Percentiles rank a stretch among this genome's conserved stretches.
These are phyloP conservation scores for Linnaemya tessellans DNA, from an alignment of 2,888 invertebrate species.

Conservation along the genomic window DNA sequence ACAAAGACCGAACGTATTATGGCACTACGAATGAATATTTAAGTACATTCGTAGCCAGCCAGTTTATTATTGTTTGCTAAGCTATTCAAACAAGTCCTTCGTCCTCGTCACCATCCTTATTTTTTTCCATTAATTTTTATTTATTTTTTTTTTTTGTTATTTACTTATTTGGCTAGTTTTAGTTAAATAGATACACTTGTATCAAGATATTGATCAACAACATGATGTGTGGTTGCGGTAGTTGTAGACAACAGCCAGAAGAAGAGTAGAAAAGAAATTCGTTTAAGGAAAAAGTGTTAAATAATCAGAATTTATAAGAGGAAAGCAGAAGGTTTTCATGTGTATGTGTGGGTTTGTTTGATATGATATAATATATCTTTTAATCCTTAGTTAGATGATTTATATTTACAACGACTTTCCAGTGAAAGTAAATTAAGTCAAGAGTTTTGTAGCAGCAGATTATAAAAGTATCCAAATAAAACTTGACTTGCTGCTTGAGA, in stretches of 20 bases:
- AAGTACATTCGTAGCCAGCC: conserved; percentile 2
- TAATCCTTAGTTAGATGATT: background rate
- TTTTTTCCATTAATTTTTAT: no score
- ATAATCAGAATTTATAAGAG: conserved; percentile 9
- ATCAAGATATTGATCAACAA: conserved; percentile 50
- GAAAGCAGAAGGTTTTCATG: background rate
- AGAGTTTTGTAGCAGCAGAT: background rate
- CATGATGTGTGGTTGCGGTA: conserved; percentile 30
- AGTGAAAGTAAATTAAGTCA: conserved; percentile 11
- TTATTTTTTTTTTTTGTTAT: no score
- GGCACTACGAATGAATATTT: background rate
- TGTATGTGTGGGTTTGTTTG: background rate
- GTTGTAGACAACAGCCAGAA: conserved; percentile 2
- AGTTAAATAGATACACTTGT: conserved; percentile 30
- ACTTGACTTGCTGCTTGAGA: no score
- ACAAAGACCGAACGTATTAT: background rate
- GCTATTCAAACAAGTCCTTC: conserved; percentile 50
- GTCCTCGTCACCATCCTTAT: background rate
- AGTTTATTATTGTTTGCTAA: conserved; percentile 31
- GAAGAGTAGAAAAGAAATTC: background rate
- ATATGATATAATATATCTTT: background rate
- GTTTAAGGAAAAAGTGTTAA: conserved; percentile 17
- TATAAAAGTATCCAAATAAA: background rate
- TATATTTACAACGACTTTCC: background rate
- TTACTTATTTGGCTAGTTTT: conserved; percentile 28